Percentiles rank a stretch among this genome's conserved stretches.
Evolutionary conservation across 2,888 invertebrate species (phyloP).

Genomic region (Caenorhabditis drosophilae): DNA sequence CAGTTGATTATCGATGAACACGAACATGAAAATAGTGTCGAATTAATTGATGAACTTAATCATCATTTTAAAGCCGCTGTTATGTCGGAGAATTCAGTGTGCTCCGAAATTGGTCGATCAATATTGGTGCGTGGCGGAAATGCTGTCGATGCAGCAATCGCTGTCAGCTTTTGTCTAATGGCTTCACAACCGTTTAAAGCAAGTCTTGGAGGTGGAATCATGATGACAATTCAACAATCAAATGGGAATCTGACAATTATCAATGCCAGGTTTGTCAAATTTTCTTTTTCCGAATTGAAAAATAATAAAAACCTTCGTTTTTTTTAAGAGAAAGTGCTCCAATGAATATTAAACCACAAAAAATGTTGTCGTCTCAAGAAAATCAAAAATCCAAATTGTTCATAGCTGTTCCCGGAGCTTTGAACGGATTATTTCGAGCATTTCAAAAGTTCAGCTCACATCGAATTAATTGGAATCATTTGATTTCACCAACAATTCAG

Average conservation of each 20-base stretch:
- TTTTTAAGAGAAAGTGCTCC: too few relatives aligned
- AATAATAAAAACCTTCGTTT: too few relatives aligned
- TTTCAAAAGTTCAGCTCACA: constrained; percentile 25
- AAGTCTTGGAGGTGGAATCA: constrained; percentile 41
- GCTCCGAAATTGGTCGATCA: constrained; percentile 32
- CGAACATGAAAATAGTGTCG: background rate
- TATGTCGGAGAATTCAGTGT: constrained; percentile 18
- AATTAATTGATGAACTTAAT: constrained; percentile 1
- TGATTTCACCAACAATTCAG: constrained; percentile 26
- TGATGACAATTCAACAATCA: constrained; percentile 9
- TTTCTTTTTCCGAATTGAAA: too few relatives aligned
- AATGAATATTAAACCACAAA: too few relatives aligned
- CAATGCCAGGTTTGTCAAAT: too few relatives aligned
- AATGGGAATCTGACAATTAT: constrained; percentile 33
- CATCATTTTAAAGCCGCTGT: constrained; percentile 30
- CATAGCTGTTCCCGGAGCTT: constrained; percentile 28
- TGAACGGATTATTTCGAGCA: constrained; percentile 34
- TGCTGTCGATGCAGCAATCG: constrained; percentile 46
- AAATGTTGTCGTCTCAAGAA: too few relatives aligned
- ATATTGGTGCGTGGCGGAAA: constrained; percentile 51
- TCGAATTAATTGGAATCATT: constrained; percentile 27
- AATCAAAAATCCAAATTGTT: too few relatives aligned
- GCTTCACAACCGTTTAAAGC: constrained; percentile 40
- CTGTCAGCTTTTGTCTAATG: constrained; percentile 35
- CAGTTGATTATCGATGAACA: too few relatives aligned